A percentile compares a stretch with the other conserved stretches of the same genome.
phyloP scores from a whole-genome alignment of 2,797 vertebrate species.

The Emys orbicularis region DNA sequence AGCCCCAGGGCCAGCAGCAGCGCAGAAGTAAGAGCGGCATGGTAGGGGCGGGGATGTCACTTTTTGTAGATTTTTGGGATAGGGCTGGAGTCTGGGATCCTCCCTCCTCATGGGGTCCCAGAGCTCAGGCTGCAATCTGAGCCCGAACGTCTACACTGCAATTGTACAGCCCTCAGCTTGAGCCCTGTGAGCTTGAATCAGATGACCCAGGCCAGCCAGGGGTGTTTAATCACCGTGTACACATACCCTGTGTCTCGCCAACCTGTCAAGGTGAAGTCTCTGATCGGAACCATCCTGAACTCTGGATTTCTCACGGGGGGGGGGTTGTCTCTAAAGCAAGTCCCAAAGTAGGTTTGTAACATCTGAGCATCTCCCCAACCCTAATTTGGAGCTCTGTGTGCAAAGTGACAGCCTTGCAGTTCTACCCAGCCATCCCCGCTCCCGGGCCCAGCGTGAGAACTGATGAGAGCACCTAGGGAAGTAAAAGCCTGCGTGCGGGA shows the following conservation, averaged over 20 bases:
- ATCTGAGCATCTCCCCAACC: not conserved
- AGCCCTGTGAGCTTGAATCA: not conserved
- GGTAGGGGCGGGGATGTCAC: too few species aligned
- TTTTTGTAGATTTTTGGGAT: not conserved
- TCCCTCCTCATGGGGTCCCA: not conserved
- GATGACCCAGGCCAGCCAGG: not conserved
- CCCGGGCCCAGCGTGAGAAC: not conserved
- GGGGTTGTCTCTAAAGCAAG: not conserved
- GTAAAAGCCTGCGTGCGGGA: not conserved
- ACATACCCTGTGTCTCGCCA: accelerated
- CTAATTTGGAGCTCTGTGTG: not conserved
- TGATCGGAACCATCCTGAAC: not conserved
- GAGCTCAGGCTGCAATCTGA: not conserved
- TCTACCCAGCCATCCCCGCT: not conserved
- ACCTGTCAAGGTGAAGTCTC: not conserved
- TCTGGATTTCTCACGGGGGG: not conserved
- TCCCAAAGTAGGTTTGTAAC: not conserved
- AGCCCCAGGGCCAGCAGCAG: not conserved
- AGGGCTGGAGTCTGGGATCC: not conserved
- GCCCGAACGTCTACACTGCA: not conserved
- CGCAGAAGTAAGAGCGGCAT: not conserved
- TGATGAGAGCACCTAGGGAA: not conserved
- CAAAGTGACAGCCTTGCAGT: too few species aligned
- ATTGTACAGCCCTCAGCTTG: not conserved
- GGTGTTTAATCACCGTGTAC: not conserved